Evolutionary conservation across 2,888 invertebrate species (phyloP), one percentile per base, ranked within the genome.

Genomic region (Phrixothrix hirtus): DNA sequence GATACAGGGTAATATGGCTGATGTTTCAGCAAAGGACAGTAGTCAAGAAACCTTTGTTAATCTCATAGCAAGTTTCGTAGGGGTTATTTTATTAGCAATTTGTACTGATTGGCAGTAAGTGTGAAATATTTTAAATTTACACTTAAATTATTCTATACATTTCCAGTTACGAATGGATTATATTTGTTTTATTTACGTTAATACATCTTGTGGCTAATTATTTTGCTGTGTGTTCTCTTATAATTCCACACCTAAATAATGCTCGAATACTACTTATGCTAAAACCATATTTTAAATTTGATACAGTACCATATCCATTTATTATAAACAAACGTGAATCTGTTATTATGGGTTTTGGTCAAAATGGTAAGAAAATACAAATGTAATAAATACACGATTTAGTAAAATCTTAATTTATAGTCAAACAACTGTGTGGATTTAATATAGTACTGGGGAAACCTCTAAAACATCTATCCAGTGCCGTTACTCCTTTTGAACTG

Each of bases 41-140:
- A 95, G 95, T 55, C 98, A 98, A 78, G 98, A 98, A 75, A 97
- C 96, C 0, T 84, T 94, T 59, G 95, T 98, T 9, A 97, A 97
- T 78, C 79, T 97, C 32, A 74, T 90, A 27, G 95, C 92, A 6
- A 89, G 95, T 6, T 71, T 95, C 37, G 74, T 85, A 44, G 93
- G 92, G 44, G 80, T 96, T 36, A 75, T 87, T 29, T 75, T 96
- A 42, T 78, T 96, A 30, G 86, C 87, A 4, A 60, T 78, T 58
- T 82, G 87, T 61, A 83, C 80, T 75, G 78, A 80, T 66, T 70
- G 77, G 66, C 67, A 75, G 78, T 79, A 73, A 76, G 73, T 62
- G 9, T 10, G 15, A n/a, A 25, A 43, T 17, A 13, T 13, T 26
- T 10, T 36, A 44, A 27, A 21, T 31, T 11, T 14, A 1, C 7